Evolutionary conservation across 2,113 vertebrate species (phyloP), one percentile per base, ranked within the genome.

Genomic region (Zapornia atra): DNA sequence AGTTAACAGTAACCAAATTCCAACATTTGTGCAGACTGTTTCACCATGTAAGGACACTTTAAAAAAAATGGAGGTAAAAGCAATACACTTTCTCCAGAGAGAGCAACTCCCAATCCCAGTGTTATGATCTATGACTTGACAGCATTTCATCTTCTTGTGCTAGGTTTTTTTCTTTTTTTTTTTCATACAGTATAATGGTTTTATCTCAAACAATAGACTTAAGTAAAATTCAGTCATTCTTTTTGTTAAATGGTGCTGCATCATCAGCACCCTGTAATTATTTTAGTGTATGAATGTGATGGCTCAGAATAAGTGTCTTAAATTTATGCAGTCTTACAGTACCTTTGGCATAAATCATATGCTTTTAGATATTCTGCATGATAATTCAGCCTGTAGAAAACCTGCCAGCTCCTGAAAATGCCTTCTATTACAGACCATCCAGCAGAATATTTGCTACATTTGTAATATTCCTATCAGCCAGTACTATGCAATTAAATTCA

Each of bases 191-290:
- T 63, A 96, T 71, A 80, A 94, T 63, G 90, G 69, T 48, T 84
- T 88, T 87, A 94, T 66, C 36, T 91, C 72, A 95, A 98, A 98
- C 96, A 98, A 98, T 97, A 97, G 96, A 92, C 68, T 83, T 42
- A 38, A 87, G 73, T 80, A 87, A 46, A 87, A 84, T 88, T 68
- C 63, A 72, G 73, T 95, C 92, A 78, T 91, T 83, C 90, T 17
- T 88, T 92, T 90, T 91, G 90, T 90, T 91, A 78, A 94, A 86
- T 59, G 57, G 50, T 71, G 53, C 86, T 71, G 34, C 81, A 94
- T 87, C 6, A 1, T 76, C 79, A 44, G 96, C 71, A 96, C 93
- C 91, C 92, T 97, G 50, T 96, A 97, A 97, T 97, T 97, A 97
- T 66, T 69, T 78, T 48, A 76, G 72, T 53, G 81, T 76, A 88